These are phyloP conservation scores for Psittacula echo DNA, from an alignment of 2,797 vertebrate genomes.

Conservation along the genomic window DNA sequence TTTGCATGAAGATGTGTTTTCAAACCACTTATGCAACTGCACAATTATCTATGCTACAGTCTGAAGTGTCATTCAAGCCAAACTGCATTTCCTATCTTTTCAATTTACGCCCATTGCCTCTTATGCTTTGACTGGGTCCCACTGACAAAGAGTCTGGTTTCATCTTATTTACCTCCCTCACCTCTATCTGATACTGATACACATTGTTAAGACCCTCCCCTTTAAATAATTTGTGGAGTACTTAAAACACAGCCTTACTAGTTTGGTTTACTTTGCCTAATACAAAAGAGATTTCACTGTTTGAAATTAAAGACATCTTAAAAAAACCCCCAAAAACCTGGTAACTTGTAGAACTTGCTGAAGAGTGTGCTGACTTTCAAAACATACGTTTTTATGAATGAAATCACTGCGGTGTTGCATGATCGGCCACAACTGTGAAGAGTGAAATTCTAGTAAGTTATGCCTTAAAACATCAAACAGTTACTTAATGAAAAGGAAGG, in stretches of 20 bases:
- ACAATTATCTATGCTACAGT: neutral
- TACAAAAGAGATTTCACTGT: neutral
- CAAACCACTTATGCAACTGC: neutral
- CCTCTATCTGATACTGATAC: neutral
- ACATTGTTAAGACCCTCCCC: neutral
- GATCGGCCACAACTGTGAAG: neutral
- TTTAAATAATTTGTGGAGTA: neutral
- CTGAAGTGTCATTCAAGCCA: neutral
- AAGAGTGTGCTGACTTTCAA: neutral
- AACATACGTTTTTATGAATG: neutral
- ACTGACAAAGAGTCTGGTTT: neutral
- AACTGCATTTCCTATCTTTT: neutral
- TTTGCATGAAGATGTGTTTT: neutral
- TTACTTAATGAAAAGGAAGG: neutral
- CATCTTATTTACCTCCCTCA: neutral
- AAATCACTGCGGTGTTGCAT: neutral
- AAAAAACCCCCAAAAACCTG: rapidly evolving
- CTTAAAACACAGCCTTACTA: neutral
- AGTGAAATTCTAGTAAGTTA: neutral
- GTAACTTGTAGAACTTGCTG: neutral
- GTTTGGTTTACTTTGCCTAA: neutral
- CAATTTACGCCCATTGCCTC: neutral
- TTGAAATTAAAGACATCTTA: neutral
- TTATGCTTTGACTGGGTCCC: neutral
- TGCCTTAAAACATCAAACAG: neutral